Base-by-base conservation (phyloP, 2,888 invertebrate genomes). In the Pyralis farinalis region DNA sequence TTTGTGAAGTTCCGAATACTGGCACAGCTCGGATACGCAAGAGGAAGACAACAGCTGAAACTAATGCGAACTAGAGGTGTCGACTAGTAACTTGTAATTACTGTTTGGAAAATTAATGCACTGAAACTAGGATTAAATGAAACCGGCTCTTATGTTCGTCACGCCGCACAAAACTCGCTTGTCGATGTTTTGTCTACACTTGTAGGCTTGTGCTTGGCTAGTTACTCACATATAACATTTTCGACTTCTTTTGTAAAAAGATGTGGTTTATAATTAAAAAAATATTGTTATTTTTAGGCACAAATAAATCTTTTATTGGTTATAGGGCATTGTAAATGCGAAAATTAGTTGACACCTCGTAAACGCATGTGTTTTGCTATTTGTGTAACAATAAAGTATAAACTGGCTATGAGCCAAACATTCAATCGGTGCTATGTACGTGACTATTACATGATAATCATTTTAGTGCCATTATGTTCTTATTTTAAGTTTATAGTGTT, bases 31-130 rank as follows among this genome's bases (percentile, higher is more conserved):
- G 63, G 65, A 71, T 73, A 68, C 65, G 68, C 70, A 61, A 60
- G 55, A 56, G 58, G 71, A 71, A 79, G 74, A 77, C 78, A 78
- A 74, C 76, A 69, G 72, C 72, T 76, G 71, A 72, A 81, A 85
- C 79, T 86, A 81, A 86, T 78, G 77, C 70, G 71, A 79, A 82
- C 73, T 76, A 67, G 71, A 74, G 70, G 72, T 73, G 81, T 68
- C 79, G 76, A 75, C 78, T 77, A 70, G 76, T 67, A 78, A 81
- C 83, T 82, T 79, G 83, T 86, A 86, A 86, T 87, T 86, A 86
- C 85, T 71, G 77, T 76, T 64, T 85, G 83, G 82, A 86, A 85
- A 84, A 86, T 85, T 85, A 87, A 86, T 86, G 85, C 82, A 82
- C 76, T 72, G 74, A 78, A 82, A 85, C 83, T 82, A 77, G 78